Evolutionary conservation across 2,888 invertebrate genomes (phyloP), one percentile per base, ranked within the genome.

Genomic region (Apantesis nais): DNA sequence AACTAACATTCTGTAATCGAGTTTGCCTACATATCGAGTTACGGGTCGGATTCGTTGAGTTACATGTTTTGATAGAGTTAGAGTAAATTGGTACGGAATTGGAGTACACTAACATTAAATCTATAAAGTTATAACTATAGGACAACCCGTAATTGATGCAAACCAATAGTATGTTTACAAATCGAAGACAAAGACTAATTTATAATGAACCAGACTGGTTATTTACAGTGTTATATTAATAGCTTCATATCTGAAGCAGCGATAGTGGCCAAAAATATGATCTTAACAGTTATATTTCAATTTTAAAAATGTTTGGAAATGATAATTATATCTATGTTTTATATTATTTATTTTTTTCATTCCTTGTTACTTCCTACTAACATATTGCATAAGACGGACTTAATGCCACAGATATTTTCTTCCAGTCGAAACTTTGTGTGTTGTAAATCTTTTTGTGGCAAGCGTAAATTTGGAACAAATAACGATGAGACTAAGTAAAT

Each of bases 71-170:
- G n/a, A 61, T 61, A 22, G 12, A 62, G n/a, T 62, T 62, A n/a
- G 48, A 52, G 61, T 62, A 62, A 31, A 62, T 61, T 41, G 41
- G 14, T 41, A 60, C 22, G 12, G 8, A 22, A 55, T 37, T 25
- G 48, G 19, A 73, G 64, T 65, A 71, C 67, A 69, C 64, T 68
- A 67, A 71, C 70, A 74, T 77, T 61, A 68, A 64, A 74, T 76
- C 69, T 70, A 73, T 71, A 71, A 76, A 81, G 74, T 79, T 77
- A 76, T 67, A 61, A 72, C 65, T 65, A 52, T 68, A 44, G 39
- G 11, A 67, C 79, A 78, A 76, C 79, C 74, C 71, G 67, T 75
- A 78, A 82, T 82, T 79, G 74, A 77, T 77, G 76, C 75, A 75
- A 75, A 76, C 76, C 74, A 74, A 74, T 77, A 25, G 52, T 64